A percentile compares a stretch with the other conserved stretches of the same genome.
phyloP scores from a whole-genome alignment of 2,888 invertebrate genomes.

The Drosophila paranaensis region DNA sequence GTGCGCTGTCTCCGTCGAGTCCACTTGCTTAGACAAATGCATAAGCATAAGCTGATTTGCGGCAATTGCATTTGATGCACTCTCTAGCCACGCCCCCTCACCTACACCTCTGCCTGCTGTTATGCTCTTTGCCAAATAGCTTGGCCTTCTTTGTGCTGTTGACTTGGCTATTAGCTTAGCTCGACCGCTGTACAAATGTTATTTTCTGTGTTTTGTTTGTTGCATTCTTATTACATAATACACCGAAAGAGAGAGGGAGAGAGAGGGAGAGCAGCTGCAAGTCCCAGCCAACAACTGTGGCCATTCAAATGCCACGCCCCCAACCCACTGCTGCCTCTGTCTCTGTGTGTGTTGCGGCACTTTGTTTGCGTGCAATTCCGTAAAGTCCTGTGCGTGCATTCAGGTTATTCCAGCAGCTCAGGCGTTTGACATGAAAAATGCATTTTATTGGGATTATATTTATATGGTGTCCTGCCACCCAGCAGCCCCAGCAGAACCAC shows the following conservation, averaged over 20 bases:
- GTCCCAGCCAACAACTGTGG: neutral
- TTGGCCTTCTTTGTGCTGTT: conserved; percentile 21
- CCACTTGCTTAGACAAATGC: conserved; percentile 67
- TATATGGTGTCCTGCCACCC: conserved; percentile 60
- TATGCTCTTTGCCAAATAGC: conserved; percentile 18
- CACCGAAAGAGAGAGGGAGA: neutral
- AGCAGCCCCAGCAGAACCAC: neutral
- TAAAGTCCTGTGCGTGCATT: conserved; percentile 81
- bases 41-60: conserved; percentile 63
- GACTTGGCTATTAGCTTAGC: conserved; percentile 57
- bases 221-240: conserved; percentile 63
- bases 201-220: conserved; percentile 42
- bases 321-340: no score
- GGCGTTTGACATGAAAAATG: conserved; percentile 82
- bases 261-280: conserved; percentile 29
- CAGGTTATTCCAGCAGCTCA: conserved; percentile 80
- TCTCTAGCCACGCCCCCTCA: neutral
- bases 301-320: conserved; percentile 3
- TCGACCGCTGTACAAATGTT: conserved; percentile 39
- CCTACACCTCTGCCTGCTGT: neutral
- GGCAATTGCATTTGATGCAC: conserved; percentile 60
- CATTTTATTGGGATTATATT: conserved; percentile 82
- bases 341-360: conserved; percentile 30
- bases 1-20: conserved; percentile 13
- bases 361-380: conserved; percentile 79